phyloP scores from a whole-genome alignment of 2,888 invertebrate species.

The Coenonympha arcania region DNA sequence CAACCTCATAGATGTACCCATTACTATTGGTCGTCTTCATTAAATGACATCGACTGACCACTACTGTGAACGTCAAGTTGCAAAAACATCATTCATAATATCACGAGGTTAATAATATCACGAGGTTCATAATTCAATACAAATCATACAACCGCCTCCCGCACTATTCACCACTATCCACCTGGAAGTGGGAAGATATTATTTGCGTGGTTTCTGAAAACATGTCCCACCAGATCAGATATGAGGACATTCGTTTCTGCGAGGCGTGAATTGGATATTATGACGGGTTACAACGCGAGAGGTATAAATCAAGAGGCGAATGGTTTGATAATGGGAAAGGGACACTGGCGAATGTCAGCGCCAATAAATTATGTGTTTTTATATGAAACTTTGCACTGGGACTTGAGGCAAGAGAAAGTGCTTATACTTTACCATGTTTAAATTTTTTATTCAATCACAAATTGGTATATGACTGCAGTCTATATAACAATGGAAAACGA shows the following conservation, averaged over 20 bases:
- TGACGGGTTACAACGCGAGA: constrained; percentile 12
- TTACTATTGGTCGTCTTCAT: too few relatives aligned
- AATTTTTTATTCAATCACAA: too few relatives aligned
- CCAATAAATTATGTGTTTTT: constrained; percentile 4
- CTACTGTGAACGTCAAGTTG: too few relatives aligned
- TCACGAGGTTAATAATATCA: too few relatives aligned
- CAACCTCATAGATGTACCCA: too few relatives aligned
- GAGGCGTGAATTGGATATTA: constrained; percentile 16
- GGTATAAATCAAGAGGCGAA: constrained; percentile 9
- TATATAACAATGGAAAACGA: too few relatives aligned
- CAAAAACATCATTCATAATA: too few relatives aligned
- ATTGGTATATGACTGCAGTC: too few relatives aligned
- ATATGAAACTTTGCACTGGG: neutral
- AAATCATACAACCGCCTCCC: neutral
- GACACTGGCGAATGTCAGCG: constrained; percentile 1
- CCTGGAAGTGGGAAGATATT: constrained; percentile 17
- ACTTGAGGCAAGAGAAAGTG: neutral
- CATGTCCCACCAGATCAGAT: constrained; percentile 13
- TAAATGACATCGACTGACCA: too few relatives aligned
- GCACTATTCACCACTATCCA: neutral
- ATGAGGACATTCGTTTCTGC: constrained; percentile 13
- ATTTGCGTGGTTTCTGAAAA: constrained; percentile 15
- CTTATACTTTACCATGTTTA: neutral
- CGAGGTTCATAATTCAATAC: too few relatives aligned
- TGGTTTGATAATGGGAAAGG: constrained; percentile 8